Evolutionary conservation across 2,797 vertebrate species (phyloP).

Genomic region (Cyclura pinguis): DNA sequence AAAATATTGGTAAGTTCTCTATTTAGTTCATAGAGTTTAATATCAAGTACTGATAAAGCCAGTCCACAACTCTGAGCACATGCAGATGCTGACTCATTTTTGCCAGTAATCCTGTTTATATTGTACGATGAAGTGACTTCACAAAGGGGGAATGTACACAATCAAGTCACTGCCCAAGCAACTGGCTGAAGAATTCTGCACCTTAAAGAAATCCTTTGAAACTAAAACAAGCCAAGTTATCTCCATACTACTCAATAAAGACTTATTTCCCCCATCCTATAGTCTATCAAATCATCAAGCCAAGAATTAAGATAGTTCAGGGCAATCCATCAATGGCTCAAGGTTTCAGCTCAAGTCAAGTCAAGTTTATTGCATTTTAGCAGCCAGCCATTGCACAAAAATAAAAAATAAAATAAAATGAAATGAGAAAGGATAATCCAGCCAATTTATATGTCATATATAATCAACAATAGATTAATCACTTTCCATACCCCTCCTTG

Average conservation of each 20-base stretch:
- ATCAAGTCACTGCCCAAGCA: background rate
- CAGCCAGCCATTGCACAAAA: too few species aligned
- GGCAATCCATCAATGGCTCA: background rate
- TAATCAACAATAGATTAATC: too few species aligned
- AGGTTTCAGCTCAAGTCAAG: too few species aligned
- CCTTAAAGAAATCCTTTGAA: background rate
- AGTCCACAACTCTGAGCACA: background rate
- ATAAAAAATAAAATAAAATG: too few species aligned
- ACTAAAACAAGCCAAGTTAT: background rate
- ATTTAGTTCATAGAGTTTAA: background rate
- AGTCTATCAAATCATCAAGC: background rate
- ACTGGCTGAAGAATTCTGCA: constrained; percentile 15
- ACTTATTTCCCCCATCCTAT: background rate
- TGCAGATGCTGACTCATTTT: constrained; percentile 9
- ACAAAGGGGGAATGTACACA: background rate
- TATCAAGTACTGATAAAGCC: background rate
- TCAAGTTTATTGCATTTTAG: too few species aligned
- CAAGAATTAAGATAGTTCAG: background rate
- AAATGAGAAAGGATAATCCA: too few species aligned
- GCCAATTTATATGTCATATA: too few species aligned
- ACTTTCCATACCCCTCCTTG: too few species aligned
- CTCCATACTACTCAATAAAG: background rate
- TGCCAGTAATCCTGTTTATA: background rate
- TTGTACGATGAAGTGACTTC: background rate
- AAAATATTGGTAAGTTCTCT: background rate